Evolutionary conservation across 2,113 vertebrate genomes (phyloP).

Genomic region (Cephalopholis sonnerati): DNA sequence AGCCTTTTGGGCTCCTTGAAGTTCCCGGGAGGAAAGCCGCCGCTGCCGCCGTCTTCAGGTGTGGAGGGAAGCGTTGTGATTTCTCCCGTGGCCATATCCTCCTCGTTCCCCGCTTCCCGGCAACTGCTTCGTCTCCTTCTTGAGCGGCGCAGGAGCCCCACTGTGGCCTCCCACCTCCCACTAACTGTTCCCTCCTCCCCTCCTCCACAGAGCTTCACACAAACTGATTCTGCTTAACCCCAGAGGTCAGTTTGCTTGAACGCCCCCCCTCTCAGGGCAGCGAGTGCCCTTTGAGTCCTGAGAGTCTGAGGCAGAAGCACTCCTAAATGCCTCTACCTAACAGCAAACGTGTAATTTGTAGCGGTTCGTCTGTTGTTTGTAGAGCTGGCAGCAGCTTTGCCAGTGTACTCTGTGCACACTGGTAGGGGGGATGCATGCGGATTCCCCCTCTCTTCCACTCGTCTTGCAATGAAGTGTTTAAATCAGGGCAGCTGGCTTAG

Average conservation of each 20-base stretch:
- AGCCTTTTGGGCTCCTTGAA: slow-evolving; percentile 96
- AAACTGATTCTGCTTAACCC: slow-evolving; percentile 71
- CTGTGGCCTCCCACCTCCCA: slow-evolving; percentile 75
- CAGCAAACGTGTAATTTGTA: slow-evolving; percentile 3
- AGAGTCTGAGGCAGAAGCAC: slow-evolving; percentile 22
- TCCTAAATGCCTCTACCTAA: slow-evolving; percentile 7
- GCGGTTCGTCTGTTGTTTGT: slow-evolving; percentile 28
- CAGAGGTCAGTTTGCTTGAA: slow-evolving; percentile 69
- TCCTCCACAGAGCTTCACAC: slow-evolving; percentile 64
- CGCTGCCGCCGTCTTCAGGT: slow-evolving; percentile 86
- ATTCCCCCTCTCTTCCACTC: slow-evolving; percentile 47
- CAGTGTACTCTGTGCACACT: slow-evolving; percentile 38
- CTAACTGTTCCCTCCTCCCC: slow-evolving; percentile 64
- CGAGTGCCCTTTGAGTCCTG: slow-evolving; percentile 60
- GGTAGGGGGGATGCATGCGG: slow-evolving; percentile 40
- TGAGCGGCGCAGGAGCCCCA: slow-evolving; percentile 58
- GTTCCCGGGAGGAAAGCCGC: slow-evolving; percentile 89
- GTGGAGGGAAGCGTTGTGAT: slow-evolving; percentile 91
- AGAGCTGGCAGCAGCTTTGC: slow-evolving; percentile 38
- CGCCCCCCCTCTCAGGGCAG: slow-evolving; percentile 42
- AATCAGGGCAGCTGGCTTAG: slow-evolving; percentile 81
- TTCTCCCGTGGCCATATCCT: slow-evolving; percentile 88
- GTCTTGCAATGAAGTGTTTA: slow-evolving; percentile 70
- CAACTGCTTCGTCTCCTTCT: slow-evolving; percentile 60
- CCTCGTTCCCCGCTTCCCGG: slow-evolving; percentile 52